Base-by-base conservation (phyloP, 2,113 vertebrate species). In the Tinamus guttatus region DNA sequence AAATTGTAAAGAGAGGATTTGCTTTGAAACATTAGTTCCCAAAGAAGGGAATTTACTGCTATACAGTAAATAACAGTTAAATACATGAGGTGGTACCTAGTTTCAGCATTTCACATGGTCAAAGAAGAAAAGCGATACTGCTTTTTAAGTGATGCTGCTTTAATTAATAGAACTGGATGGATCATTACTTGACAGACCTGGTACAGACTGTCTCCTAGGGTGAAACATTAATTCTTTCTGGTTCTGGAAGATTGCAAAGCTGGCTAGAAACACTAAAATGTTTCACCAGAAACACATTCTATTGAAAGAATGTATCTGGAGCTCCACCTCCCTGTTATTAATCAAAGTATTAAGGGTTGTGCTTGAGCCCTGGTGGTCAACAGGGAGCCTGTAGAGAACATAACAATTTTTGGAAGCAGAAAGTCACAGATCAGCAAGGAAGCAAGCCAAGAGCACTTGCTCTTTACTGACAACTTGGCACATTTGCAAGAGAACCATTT, bases 261-360 rank as follows among this genome's bases (percentile, higher is more conserved):
- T 62, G 52, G 21, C 36, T 32, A 38, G 4, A 25, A 52, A 52
- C 19, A 4, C 21, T 34, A 73, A 32, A 5, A 34, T 82, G 14
- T 60, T 15, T 15, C 32, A 45, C 30, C 36, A 68, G 52, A 59
- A 43, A 0, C 16, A 18, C 28, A 28, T 8, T 12, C 32, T 62
- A 45, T 30, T 0, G 0, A 58, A 76, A 83, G 13, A 89, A 27
- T 65, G 1, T 70, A 7, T 75, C 2, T 38, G 51, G 2, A 36
- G 6, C 40, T 73, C 24, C 54, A 56, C 15, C 27, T 73, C 40
- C 40, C 77, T 27, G 17, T 2, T 54, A 52, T 38, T 87, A 45
- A 38, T 47, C 16, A 62, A 45, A 75, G 62, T 41, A 45, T 19
- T 51, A 45, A 7, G 54, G 2, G 0, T 40, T 65, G 45, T 56